Base-by-base conservation (phyloP, 2,113 vertebrate genomes). In the Microcebus tavaratra region DNA sequence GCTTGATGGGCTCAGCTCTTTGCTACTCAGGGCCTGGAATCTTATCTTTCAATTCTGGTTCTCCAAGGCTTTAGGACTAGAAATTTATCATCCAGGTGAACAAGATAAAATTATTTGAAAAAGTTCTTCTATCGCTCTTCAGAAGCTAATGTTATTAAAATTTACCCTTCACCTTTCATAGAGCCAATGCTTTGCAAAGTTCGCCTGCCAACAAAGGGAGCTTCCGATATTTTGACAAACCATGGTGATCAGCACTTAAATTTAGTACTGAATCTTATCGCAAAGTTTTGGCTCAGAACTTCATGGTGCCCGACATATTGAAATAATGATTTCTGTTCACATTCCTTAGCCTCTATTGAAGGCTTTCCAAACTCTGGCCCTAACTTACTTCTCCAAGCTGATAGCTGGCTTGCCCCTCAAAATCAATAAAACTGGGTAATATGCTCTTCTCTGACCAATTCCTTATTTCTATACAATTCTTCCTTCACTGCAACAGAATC, bases 201-300 rank as follows among this genome's bases (percentile, higher is more conserved):
- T 94, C 61, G 95, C 96, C 48, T 97, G 97, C 91, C 92, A 95
- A 86, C 88, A 97, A 92, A 97, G 84, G 73, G 73, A 98, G 95
- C 83, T 97, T 98, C 83, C 31, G 97, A 97, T 96, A 98, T 98
- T 98, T 98, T 98, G 98, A 98, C 92, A 98, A 92, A 96, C 39
- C 3, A 59, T 96, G 92, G 73, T 89, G 87, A 76, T 95, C 95
- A 95, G 34, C n/a, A 85, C 84, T 97, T 88, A 85, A 97, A 98
- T 91, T 95, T 42, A 94, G 68, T 55, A 91, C 78, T 97, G 27
- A 27, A 78, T 96, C 70, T 90, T 86, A 78, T 21, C 70, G 59
- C 13, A 55, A 17, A 48, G 27, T 53, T 93, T 87, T 67, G 31
- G 6, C 67, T 57, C 31, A 83, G 72, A 94, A 61, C 18, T 85